Percentiles rank a stretch among this genome's conserved stretches.
These are phyloP conservation scores for Thymelicus acteon DNA, from an alignment of 2,888 invertebrate species.

Conservation along the genomic window DNA sequence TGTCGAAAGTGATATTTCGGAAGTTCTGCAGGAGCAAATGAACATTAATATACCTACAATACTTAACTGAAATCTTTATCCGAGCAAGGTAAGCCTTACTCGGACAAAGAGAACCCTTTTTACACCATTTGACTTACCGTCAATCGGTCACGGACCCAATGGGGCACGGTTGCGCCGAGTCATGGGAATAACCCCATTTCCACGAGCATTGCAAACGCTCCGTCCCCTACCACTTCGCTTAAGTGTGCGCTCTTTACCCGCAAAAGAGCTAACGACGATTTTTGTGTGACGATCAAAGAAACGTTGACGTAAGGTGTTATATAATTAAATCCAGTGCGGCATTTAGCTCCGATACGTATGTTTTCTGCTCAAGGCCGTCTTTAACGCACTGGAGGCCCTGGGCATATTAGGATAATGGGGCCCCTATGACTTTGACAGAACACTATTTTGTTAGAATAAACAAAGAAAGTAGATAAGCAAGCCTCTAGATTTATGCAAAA, in stretches of 20 bases:
- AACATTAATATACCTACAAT: no score
- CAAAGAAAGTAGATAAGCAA: no score
- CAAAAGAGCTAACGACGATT: conserved; percentile 16
- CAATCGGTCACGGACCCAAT: conserved; percentile 7
- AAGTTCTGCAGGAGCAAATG: no score
- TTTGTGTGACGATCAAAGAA: conserved; percentile 21
- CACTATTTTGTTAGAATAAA: no score
- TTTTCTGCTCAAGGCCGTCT: no score
- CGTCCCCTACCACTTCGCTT: conserved; percentile 18
- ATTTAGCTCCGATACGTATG: background rate
- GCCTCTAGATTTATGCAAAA: no score
- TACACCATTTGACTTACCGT: background rate
- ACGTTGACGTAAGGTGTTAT: conserved; percentile 27
- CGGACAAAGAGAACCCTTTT: background rate
- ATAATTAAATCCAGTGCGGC: conserved; percentile 17
- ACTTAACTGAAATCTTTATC: no score
- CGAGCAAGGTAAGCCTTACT: no score
- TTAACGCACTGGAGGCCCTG: no score
- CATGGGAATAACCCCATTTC: conserved; percentile 19
- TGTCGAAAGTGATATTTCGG: no score
- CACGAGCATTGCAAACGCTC: conserved; percentile 7
- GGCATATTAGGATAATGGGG: no score
- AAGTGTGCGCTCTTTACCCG: conserved; percentile 19
- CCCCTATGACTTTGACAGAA: no score
- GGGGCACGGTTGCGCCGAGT: background rate